Evolutionary conservation across 2,113 vertebrate genomes (phyloP).

Genomic region (Microtus pennsylvanicus): DNA sequence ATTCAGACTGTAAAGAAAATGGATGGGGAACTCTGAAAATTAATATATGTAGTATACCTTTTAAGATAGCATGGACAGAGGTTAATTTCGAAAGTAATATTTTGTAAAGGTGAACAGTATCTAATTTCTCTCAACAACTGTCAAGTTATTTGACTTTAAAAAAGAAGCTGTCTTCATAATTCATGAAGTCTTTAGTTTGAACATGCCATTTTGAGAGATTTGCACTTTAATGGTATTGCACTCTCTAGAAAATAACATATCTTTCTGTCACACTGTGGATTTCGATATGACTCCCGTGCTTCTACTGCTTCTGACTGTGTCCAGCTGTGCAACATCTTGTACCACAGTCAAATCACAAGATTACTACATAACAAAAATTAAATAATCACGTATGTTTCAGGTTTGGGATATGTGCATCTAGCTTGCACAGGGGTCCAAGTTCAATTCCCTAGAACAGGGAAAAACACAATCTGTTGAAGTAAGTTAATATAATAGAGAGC

Average conservation of each 20-base stretch:
- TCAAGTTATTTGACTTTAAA: slow-evolving; percentile 42
- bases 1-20: background rate
- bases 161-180: slow-evolving; percentile 27
- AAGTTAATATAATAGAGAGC: background rate
- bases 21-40: background rate
- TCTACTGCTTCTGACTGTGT: background rate
- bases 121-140: slow-evolving; percentile 56
- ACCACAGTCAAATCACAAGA: background rate
- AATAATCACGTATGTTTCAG: background rate
- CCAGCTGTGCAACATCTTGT: background rate
- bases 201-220: slow-evolving; percentile 24
- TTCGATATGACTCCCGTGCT: background rate
- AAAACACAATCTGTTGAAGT: background rate
- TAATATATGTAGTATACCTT: background rate
- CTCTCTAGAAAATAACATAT: slow-evolving; percentile 27
- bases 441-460: background rate
- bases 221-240: background rate
- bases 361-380: background rate
- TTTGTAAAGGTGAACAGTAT: background rate
- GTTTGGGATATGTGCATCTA: background rate
- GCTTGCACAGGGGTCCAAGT: background rate
- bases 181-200: slow-evolving; percentile 29
- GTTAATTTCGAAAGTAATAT: slow-evolving; percentile 39
- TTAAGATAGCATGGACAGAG: background rate
- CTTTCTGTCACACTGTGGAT: slow-evolving; percentile 30